Conservation (phyloP, 2,113 vertebrate genomes). For the Daphoenositta chrysoptera region DNA sequence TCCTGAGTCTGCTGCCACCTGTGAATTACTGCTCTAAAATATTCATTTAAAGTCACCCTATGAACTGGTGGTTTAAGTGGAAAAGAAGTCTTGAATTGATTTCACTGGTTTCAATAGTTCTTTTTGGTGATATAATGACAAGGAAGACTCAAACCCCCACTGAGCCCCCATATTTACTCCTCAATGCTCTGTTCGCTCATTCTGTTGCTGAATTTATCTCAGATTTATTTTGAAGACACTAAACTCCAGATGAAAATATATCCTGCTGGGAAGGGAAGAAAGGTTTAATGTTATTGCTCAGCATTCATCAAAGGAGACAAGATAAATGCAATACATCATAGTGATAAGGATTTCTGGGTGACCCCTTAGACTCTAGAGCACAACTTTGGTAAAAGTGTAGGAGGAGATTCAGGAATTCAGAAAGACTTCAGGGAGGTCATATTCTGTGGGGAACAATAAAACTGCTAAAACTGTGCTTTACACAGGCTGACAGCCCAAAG, state of each 20-base stretch:
- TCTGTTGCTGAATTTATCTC: neutral
- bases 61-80: neutral
- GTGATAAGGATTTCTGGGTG: neutral
- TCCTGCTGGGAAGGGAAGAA: neutral
- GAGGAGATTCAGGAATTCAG: neutral
- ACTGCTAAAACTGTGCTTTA: neutral
- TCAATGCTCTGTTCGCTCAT: neutral
- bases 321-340: neutral
- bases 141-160: neutral
- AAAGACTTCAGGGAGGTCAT: neutral
- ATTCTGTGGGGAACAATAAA: neutral
- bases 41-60: neutral
- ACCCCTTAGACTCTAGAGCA: neutral
- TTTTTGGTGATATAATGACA: neutral
- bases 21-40: neutral
- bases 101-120: neutral
- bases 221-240: neutral
- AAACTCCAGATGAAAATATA: neutral
- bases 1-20: neutral
- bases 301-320: neutral
- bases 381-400: neutral
- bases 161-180: neutral
- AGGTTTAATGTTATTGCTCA: neutral
- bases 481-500: neutral
- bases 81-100: neutral